Conservation (phyloP, 2,888 invertebrate genomes). For the Pterostichus madidus region DNA sequence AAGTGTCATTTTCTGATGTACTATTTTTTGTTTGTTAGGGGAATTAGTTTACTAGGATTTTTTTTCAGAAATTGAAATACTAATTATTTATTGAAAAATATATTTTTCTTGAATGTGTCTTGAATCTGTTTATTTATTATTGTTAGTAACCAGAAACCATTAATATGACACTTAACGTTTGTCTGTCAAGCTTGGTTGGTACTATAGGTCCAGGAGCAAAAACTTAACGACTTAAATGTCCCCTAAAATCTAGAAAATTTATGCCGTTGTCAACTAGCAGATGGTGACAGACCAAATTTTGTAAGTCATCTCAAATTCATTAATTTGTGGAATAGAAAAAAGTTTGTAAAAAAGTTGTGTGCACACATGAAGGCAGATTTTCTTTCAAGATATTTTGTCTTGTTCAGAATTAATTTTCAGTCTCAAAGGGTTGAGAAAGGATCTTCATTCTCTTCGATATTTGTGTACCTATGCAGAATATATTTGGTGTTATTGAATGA, state of each 20-base stretch:
- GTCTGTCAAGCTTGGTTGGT: not conserved
- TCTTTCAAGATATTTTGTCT: not conserved
- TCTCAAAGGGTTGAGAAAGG: not conserved
- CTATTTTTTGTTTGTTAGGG: too few relatives aligned
- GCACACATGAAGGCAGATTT: not conserved
- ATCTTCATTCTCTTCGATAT: too few relatives aligned
- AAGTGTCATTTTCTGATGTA: too few relatives aligned
- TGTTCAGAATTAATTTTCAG: constrained; percentile 11
- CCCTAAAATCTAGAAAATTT: constrained; percentile 60
- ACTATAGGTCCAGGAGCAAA: constrained; percentile 6
- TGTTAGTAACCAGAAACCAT: constrained; percentile 3
- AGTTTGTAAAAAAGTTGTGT: not conserved
- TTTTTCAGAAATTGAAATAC: too few relatives aligned
- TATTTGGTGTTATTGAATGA: too few relatives aligned
- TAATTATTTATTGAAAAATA: too few relatives aligned
- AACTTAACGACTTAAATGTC: constrained; percentile 50
- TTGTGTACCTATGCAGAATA: too few relatives aligned
- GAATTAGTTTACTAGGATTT: too few relatives aligned
- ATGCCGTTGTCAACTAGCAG: constrained; percentile 50
- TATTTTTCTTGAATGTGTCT: not conserved
- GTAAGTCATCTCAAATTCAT: constrained; percentile 56
- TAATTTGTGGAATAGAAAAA: constrained; percentile 36
- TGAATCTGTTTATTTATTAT: not conserved
- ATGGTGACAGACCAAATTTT: constrained; percentile 35
- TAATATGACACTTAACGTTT: constrained; percentile 9